Percentiles rank a stretch among this genome's conserved stretches.
These are phyloP conservation scores for Pseudopleuronectes americanus DNA, from an alignment of 2,797 vertebrate genomes.

Conservation along the genomic window DNA sequence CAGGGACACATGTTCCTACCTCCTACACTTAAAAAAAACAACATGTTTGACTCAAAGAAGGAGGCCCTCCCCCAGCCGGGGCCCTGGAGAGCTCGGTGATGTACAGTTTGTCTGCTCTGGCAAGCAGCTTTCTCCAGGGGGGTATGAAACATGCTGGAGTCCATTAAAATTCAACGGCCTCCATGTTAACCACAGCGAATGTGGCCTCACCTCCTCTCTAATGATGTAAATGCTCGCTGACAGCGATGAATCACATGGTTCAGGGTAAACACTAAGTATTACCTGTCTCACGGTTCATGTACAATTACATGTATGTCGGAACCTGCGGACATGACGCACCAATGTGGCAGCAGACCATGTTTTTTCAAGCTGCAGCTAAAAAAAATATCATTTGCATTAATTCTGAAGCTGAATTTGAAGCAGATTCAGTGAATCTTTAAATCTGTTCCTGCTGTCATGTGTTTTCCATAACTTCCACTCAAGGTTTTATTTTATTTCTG, in stretches of 20 bases:
- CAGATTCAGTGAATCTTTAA: too few relatives aligned
- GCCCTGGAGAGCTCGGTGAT: conserved; percentile 26
- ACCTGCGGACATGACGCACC: conserved; percentile 46
- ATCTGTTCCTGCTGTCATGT: too few relatives aligned
- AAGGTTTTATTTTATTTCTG: background rate
- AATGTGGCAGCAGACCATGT: conserved; percentile 17
- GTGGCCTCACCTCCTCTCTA: conserved; percentile 68
- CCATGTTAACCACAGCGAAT: conserved; percentile 62
- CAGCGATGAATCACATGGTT: conserved; percentile 71
- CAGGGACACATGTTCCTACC: background rate
- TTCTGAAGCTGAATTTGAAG: background rate
- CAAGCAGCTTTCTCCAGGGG: conserved; percentile 59
- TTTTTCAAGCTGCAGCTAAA: background rate
- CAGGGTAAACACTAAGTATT: conserved; percentile 57
- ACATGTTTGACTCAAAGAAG: background rate
- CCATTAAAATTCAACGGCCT: conserved; percentile 73
- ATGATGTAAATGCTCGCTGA: conserved; percentile 74
- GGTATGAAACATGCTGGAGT: conserved; percentile 62
- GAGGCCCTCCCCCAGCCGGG: background rate
- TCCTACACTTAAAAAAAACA: background rate
- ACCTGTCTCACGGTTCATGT: conserved; percentile 61
- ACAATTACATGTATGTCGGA: conserved; percentile 46
- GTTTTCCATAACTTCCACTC: too few relatives aligned
- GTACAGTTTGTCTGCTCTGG: conserved; percentile 61
- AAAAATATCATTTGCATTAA: conserved; percentile 9